These are phyloP conservation scores for Nephila pilipes DNA, from an alignment of 1,140 invertebrate species.

Conservation along the genomic window DNA sequence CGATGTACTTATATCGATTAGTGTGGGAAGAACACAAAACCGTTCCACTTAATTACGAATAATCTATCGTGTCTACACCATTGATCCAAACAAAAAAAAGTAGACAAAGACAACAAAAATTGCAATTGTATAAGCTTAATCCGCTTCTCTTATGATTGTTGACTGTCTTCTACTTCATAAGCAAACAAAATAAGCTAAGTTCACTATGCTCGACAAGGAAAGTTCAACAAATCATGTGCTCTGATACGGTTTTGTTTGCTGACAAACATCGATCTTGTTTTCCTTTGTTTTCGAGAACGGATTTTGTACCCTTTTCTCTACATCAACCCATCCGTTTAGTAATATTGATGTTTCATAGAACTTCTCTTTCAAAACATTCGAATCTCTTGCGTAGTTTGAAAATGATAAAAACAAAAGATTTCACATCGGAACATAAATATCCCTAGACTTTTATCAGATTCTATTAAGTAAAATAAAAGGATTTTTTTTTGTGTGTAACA, in stretches of 20 bases:
- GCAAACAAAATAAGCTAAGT: not conserved
- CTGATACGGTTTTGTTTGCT: not conserved
- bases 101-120: not conserved
- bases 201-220: not conserved
- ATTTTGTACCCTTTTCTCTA: not conserved
- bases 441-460: too few species aligned
- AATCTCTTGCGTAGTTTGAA: not conserved
- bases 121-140: not conserved
- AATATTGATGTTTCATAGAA: not conserved
- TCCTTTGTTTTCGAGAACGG: not conserved
- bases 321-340: not conserved
- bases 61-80: not conserved
- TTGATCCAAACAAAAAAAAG: not conserved
- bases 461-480: too few species aligned
- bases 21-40: not conserved
- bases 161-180: not conserved
- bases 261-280: not conserved
- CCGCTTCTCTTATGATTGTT: not conserved
- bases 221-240: conserved; percentile 21
- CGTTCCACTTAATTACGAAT: not conserved
- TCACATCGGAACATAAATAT: not conserved
- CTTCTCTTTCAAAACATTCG: not conserved
- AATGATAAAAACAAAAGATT: not conserved
- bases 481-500: too few species aligned
- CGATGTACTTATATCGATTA: not conserved